Evolutionary conservation across 92 coral and sea anemone genomes (phyloP), one percentile per base, ranked within the genome.

Genomic region (Porites divaricata): DNA sequence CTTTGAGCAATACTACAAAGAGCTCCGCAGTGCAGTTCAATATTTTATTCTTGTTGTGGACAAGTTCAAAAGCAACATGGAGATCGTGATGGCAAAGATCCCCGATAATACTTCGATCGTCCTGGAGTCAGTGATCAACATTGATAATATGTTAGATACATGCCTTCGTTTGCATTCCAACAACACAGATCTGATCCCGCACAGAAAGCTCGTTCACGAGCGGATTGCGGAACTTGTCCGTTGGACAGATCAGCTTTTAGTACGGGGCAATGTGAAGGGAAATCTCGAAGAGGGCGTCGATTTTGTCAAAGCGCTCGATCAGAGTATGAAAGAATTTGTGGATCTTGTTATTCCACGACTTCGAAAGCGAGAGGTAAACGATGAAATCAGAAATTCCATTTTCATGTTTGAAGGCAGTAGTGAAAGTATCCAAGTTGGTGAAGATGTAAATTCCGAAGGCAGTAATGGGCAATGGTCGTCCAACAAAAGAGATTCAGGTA

Each of bases 401-500:
- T 93, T 97, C 81, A 87, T 97, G 77, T 86, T 92, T 75, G 97
- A 95, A 80, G 99, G 98, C n/a, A 92, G 93, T 64, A 89, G 77
- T 56, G 94, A 91, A 67, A 89, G 93, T 56, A 89, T 89, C 24
- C 80, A 87, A 26, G 98, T 88, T 62, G 93, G 90, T 9, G 95
- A 83, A 56, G 94, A 81, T 50, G 45, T 35, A 35, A 84, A 72
- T 75, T 88, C 70, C 7, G 98, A 90, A 25, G 80, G 75, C 23
- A 74, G 79, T 45, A 81, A 75, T 11, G n/a, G 73, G 9, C 73
- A 75, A 76, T 59, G 77, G 80, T 69, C 76, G 63, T 79, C 64
- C 48, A 93, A 93, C 62, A 94, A 92, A 74, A 90, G 99, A 26
- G 99, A 97, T 78, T 95, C 98, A 67, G 99, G 99, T 41, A 97